These are phyloP conservation scores for Crossocerus cetratus DNA, from an alignment of 2,888 invertebrate species.

Conservation along the genomic window DNA sequence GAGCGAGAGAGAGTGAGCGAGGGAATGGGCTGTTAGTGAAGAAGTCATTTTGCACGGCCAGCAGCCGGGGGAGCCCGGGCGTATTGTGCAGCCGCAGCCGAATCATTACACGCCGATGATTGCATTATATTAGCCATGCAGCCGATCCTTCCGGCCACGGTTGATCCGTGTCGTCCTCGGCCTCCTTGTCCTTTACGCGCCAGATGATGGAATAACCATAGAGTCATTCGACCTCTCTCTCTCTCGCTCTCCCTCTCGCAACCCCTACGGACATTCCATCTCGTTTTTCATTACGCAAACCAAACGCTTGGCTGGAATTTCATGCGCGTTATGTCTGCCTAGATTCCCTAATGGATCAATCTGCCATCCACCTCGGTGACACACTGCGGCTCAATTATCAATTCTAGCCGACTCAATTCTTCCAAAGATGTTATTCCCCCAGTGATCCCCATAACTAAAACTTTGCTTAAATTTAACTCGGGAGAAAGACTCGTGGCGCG, in stretches of 20 bases:
- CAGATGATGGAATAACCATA: constrained; percentile 41
- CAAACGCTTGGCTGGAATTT: constrained; percentile 13
- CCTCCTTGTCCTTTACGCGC: constrained; percentile 18
- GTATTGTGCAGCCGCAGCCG: constrained; percentile 55
- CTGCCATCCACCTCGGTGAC: background rate
- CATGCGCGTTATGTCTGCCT: constrained; percentile 7
- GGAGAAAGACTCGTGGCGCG: background rate
- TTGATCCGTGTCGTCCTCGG: constrained; percentile 63
- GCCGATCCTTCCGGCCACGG: constrained; percentile 66
- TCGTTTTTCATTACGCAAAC: background rate
- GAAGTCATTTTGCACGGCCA: constrained; percentile 52
- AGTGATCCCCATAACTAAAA: constrained; percentile 2
- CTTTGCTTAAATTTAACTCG: constrained; percentile 12
- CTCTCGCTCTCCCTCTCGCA: background rate
- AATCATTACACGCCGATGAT: constrained; percentile 68
- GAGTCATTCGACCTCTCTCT: constrained; percentile 17
- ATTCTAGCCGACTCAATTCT: too few relatives aligned
- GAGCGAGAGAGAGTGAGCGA: constrained; percentile 42
- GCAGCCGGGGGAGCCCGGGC: constrained; percentile 22
- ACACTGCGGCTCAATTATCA: background rate
- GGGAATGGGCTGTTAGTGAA: constrained; percentile 52
- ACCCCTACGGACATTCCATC: background rate
- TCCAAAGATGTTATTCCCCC: too few relatives aligned
- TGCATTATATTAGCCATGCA: constrained; percentile 72
- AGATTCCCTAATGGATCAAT: background rate